A percentile compares a stretch with the other conserved stretches of the same genome.
Evolutionary conservation across 1,140 invertebrate species (phyloP).

Genomic region (Zophobas atratus): DNA sequence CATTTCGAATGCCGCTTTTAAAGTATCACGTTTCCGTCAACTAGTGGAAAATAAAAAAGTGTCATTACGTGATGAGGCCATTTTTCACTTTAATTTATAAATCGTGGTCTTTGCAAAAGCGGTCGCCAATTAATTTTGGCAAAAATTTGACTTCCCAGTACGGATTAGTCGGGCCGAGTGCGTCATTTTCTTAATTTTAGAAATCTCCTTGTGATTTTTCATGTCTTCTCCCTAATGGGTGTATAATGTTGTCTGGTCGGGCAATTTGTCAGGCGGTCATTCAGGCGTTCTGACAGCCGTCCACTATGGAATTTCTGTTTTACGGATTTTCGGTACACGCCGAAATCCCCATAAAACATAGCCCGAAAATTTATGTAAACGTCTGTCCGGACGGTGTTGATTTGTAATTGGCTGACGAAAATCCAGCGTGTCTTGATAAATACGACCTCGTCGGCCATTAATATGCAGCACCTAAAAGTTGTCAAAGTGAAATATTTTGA

Average conservation of each 20-base stretch:
- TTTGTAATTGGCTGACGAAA: slow-evolving; percentile 27
- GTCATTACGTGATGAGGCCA: not conserved
- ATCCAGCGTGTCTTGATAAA: slow-evolving; percentile 38
- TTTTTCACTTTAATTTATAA: not conserved
- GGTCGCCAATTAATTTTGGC: not conserved
- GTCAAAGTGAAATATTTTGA: slow-evolving; percentile 41
- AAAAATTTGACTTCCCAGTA: too few species aligned
- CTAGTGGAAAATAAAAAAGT: not conserved
- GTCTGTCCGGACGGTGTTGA: slow-evolving; percentile 13
- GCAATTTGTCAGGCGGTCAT: not conserved
- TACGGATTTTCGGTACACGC: not conserved
- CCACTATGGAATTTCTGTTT: not conserved
- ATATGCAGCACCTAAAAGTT: slow-evolving; percentile 40
- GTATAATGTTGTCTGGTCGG: too few species aligned
- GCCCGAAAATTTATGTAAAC: slow-evolving; percentile 3
- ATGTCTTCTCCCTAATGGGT: too few species aligned
- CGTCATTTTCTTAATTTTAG: too few species aligned
- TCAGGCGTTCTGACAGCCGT: not conserved
- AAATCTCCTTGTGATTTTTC: too few species aligned
- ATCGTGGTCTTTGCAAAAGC: not conserved
- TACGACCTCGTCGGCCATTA: slow-evolving; percentile 13
- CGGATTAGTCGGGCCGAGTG: not conserved
- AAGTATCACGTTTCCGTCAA: too few species aligned
- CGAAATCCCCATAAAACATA: too few species aligned
- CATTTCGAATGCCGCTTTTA: too few species aligned